Percentiles rank a stretch among this genome's conserved stretches.
Conservation (phyloP, 2,797 vertebrate species). For the Chelidonichthys spinosus region DNA sequence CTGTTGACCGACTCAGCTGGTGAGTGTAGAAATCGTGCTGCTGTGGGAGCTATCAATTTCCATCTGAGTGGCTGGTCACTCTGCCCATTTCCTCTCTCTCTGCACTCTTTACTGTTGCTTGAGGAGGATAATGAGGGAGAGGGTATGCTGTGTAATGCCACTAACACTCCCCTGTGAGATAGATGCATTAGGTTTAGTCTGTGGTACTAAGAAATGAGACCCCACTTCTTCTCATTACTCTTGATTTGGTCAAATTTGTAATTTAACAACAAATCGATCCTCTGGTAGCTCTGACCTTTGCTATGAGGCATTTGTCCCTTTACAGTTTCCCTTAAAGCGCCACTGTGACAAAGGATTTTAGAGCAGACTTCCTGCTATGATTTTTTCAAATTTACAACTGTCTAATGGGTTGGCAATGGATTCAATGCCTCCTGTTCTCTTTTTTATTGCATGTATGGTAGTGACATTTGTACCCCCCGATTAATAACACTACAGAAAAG, state of each 20-base stretch:
- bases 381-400: conserved; percentile 47
- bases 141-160: conserved; percentile 65
- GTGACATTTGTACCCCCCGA: conserved; percentile 27
- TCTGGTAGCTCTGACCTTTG: conserved; percentile 73
- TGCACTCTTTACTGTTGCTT: conserved; percentile 49
- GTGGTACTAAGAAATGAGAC: conserved; percentile 64
- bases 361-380: conserved; percentile 27
- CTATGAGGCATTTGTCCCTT: conserved; percentile 44
- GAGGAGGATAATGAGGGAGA: conserved; percentile 70
- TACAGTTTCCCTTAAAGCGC: conserved; percentile 68
- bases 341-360: conserved; percentile 31
- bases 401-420: conserved; percentile 39
- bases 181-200: conserved; percentile 69
- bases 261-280: conserved; percentile 81
- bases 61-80: conserved; percentile 71
- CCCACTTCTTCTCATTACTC: conserved; percentile 75
- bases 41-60: conserved; percentile 74
- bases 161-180: conserved; percentile 61
- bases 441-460: conserved; percentile 28
- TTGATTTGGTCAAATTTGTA: conserved; percentile 79
- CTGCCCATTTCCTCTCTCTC: conserved; percentile 51
- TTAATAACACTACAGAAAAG: conserved; percentile 23
- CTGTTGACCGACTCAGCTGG: conserved; percentile 42
- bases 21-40: conserved; percentile 61
- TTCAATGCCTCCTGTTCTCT: conserved; percentile 29